Evolutionary conservation across 2,797 vertebrate species (phyloP).

Genomic region (Clamator glandarius): DNA sequence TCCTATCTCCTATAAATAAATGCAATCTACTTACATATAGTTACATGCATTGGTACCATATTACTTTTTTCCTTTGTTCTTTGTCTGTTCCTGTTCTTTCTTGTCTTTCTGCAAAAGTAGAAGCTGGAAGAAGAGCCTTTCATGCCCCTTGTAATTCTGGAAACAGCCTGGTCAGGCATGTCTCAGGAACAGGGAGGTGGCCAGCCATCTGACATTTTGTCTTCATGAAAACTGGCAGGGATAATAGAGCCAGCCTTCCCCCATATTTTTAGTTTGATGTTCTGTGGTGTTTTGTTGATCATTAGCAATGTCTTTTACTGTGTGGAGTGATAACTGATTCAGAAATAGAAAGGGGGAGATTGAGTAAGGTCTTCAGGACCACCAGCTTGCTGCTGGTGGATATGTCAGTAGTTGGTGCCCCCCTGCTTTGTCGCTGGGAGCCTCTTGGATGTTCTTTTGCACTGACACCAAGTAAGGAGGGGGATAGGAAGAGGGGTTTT

Average conservation of each 20-base stretch:
- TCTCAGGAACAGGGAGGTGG: background rate
- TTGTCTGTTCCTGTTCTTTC: background rate
- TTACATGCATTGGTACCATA: background rate
- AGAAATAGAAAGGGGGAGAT: background rate
- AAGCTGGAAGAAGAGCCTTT: background rate
- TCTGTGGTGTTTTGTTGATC: constrained; percentile 51
- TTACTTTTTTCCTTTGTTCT: background rate
- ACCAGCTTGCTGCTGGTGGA: background rate
- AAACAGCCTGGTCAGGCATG: background rate
- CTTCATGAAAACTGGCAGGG: background rate
- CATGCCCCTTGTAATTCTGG: background rate
- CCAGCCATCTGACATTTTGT: background rate
- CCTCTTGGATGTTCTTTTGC: background rate
- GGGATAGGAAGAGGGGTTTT: background rate
- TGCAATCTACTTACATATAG: background rate
- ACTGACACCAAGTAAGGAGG: background rate
- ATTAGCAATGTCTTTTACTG: background rate
- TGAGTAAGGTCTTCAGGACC: constrained; percentile 16
- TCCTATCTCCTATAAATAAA: background rate
- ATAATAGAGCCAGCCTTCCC: constrained; percentile 1
- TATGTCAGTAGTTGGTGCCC: background rate
- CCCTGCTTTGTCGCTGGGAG: background rate
- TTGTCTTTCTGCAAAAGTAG: background rate
- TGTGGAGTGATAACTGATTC: background rate
- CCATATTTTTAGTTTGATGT: constrained; percentile 4